Evolutionary conservation across 2,113 vertebrate species (phyloP).

Genomic region (Tychaedon coryphoeus): DNA sequence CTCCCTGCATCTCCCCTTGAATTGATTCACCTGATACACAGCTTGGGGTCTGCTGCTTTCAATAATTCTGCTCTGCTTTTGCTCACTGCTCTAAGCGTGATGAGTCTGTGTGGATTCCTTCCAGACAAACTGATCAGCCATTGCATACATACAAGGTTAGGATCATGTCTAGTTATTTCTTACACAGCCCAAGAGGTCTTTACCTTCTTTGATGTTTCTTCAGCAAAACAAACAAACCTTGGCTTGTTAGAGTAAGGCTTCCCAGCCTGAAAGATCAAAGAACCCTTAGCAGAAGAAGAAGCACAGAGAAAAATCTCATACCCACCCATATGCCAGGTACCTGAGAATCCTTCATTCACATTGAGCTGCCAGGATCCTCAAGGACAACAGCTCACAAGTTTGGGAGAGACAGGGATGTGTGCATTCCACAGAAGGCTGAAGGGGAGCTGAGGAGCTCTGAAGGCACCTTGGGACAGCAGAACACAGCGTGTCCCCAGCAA

Average conservation of each 20-base stretch:
- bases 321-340: not conserved
- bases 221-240: not conserved
- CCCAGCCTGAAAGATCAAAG: not conserved
- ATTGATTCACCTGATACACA: not conserved
- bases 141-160: not conserved
- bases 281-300: not conserved
- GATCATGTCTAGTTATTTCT: not conserved
- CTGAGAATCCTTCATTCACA: rapidly evolving
- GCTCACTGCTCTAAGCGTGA: not conserved
- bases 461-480: not conserved
- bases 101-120: not conserved
- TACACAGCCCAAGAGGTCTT: not conserved
- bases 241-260: not conserved
- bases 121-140: not conserved
- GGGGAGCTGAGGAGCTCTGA: not conserved
- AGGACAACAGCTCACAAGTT: not conserved
- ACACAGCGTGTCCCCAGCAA: too few relatives aligned
- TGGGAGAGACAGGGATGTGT: not conserved
- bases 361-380: not conserved
- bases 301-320: not conserved
- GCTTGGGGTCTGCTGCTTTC: not conserved
- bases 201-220: not conserved
- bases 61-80: not conserved
- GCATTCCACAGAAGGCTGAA: not conserved
- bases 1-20: not conserved